Evolutionary conservation across 2,888 invertebrate genomes (phyloP).

Genomic region (Cheilosia scutellata): DNA sequence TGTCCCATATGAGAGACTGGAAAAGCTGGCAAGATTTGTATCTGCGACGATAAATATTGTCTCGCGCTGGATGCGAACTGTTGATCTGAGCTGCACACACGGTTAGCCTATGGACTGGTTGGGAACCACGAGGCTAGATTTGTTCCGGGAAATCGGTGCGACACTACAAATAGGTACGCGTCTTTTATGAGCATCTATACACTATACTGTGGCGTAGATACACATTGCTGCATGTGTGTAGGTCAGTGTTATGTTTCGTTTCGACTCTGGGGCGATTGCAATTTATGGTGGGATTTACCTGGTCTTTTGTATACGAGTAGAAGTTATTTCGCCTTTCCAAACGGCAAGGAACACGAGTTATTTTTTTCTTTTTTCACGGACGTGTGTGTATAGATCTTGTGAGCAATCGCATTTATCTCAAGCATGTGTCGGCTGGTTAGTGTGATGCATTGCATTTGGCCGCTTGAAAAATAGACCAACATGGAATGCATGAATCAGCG

Average conservation of each 20-base stretch:
- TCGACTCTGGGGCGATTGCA: conserved; percentile 39
- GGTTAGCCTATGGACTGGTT: conserved; percentile 37
- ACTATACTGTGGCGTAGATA: conserved; percentile 5
- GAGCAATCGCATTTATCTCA: conserved; percentile 64
- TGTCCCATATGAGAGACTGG: conserved; percentile 68
- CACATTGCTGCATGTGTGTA: conserved; percentile 55
- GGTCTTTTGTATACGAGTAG: conserved; percentile 41
- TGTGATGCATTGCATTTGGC: conserved; percentile 68
- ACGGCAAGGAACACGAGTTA: conserved; percentile 25
- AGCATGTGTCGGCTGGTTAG: conserved; percentile 48
- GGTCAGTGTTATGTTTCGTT: conserved; percentile 65
- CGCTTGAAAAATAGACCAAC: conserved; percentile 34
- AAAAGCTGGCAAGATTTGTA: conserved; percentile 67
- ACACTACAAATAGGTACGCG: conserved; percentile 67
- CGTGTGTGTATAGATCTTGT: conserved; percentile 47
- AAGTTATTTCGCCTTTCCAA: conserved; percentile 37
- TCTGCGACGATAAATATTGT: conserved; percentile 70
- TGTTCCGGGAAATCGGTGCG: conserved; percentile 66
- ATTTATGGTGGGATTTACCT: conserved; percentile 71
- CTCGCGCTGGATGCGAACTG: conserved; percentile 1
- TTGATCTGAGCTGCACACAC: conserved; percentile 21
- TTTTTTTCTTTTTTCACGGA: conserved; percentile 34
- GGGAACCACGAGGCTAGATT: conserved; percentile 30
- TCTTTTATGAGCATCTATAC: conserved; percentile 40
- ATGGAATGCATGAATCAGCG: conserved; percentile 48